These are phyloP conservation scores for Sebastes itinus DNA, from an alignment of 2,797 vertebrate genomes.

Conservation along the genomic window DNA sequence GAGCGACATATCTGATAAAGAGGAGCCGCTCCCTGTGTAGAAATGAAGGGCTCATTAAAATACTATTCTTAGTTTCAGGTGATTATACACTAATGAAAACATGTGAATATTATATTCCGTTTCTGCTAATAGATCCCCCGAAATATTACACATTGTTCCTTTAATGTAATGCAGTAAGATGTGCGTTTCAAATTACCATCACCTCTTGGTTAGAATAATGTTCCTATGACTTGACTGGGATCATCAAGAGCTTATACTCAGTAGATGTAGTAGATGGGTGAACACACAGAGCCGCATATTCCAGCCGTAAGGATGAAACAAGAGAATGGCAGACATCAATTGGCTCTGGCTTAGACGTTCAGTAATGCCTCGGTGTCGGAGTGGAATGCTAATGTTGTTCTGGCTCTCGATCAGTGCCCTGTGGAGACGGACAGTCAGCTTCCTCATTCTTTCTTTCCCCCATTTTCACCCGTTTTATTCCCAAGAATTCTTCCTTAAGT, in stretches of 20 bases:
- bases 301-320: slow-evolving; percentile 44
- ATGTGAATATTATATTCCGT: no score
- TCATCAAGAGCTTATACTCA: slow-evolving; percentile 39
- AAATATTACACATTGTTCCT: not conserved
- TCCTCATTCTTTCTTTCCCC: not conserved
- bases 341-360: slow-evolving; percentile 33
- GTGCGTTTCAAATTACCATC: slow-evolving; percentile 50
- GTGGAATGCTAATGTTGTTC: slow-evolving; percentile 64
- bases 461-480: not conserved
- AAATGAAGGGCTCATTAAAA: no score
- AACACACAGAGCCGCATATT: slow-evolving; percentile 38
- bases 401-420: not conserved
- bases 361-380: slow-evolving; percentile 37
- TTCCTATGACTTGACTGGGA: slow-evolving; percentile 6
- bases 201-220: slow-evolving; percentile 14
- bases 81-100: no score
- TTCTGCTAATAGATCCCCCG: no score
- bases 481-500: no score
- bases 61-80: no score
- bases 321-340: slow-evolving; percentile 59
- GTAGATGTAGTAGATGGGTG: not conserved
- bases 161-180: slow-evolving; percentile 31
- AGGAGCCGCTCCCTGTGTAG: no score
- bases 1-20: no score
- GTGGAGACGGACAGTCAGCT: slow-evolving; percentile 22